Evolutionary conservation across 2,113 vertebrate species (phyloP).

Genomic region (Bungarus multicinctus): DNA sequence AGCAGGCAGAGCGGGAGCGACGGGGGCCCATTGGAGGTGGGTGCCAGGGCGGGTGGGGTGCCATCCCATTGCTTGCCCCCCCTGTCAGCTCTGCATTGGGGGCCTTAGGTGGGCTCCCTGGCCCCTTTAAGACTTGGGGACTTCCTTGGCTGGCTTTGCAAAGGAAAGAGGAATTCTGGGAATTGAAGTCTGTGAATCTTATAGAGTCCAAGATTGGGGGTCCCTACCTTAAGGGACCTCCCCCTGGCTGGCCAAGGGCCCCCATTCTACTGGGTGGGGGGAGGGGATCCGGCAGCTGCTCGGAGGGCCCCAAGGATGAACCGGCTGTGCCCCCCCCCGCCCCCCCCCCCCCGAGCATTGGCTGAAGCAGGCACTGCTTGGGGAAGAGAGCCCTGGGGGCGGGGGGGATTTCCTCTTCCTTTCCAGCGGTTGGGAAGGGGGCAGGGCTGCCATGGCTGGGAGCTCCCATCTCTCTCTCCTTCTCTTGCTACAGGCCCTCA

Average conservation of each 20-base stretch:
- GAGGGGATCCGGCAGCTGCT: background rate
- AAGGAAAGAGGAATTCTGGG: background rate
- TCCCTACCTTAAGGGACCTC: background rate
- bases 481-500: slow-evolving; percentile 61
- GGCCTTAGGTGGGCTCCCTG: background rate
- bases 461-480: slow-evolving; percentile 21
- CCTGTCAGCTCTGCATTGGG: background rate
- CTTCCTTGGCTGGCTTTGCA: background rate
- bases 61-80: background rate
- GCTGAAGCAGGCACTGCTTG: background rate
- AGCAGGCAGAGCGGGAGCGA: slow-evolving; percentile 64
- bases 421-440: background rate
- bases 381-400: background rate
- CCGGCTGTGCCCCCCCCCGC: background rate
- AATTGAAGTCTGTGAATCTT: background rate
- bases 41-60: fast-evolving
- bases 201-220: background rate
- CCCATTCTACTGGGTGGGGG: no score
- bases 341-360: background rate
- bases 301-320: background rate
- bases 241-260: no score
- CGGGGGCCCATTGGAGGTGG: slow-evolving; percentile 60
- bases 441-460: background rate
- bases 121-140: background rate
- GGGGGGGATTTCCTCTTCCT: background rate